These are phyloP conservation scores for Nesidiocoris tenuis DNA, from an alignment of 2,888 invertebrate species.

Conservation along the genomic window DNA sequence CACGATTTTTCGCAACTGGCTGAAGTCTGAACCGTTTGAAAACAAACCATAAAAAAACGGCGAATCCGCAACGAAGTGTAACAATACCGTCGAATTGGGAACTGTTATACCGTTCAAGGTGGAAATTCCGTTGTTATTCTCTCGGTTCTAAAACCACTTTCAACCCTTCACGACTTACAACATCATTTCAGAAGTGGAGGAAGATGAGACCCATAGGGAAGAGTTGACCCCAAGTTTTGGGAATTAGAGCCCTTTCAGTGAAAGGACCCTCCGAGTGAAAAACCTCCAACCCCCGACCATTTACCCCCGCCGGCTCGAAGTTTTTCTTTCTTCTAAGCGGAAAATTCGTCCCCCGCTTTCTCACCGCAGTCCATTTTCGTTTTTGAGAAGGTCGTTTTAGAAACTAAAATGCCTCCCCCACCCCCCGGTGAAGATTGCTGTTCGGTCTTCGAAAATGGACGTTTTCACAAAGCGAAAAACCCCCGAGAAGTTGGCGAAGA, in stretches of 20 bases:
- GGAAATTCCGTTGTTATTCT: background rate
- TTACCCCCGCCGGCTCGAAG: background rate
- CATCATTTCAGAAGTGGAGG: background rate
- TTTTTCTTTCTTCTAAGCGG: conserved; percentile 37
- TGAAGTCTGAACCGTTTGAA: too few species aligned
- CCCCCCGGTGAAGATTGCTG: background rate
- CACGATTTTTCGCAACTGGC: too few species aligned
- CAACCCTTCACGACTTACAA: background rate
- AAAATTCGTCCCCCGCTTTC: conserved; percentile 22
- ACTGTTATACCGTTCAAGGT: background rate
- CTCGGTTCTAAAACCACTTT: background rate
- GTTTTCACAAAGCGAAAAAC: conserved; percentile 14
- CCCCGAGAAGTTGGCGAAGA: conserved; percentile 16
- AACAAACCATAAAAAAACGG: too few species aligned
- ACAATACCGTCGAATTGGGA: too few species aligned
- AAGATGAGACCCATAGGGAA: background rate
- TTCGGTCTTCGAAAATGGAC: background rate
- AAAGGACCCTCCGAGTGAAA: background rate
- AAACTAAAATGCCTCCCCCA: background rate
- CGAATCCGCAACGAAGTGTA: too few species aligned
- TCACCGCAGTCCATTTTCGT: background rate
- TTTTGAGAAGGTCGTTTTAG: conserved; percentile 29
- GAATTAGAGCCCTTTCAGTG: background rate
- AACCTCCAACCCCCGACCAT: background rate
- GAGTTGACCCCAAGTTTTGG: background rate